Evolutionary conservation across 2,113 vertebrate species (phyloP).

Genomic region (Burhinus bistriatus): DNA sequence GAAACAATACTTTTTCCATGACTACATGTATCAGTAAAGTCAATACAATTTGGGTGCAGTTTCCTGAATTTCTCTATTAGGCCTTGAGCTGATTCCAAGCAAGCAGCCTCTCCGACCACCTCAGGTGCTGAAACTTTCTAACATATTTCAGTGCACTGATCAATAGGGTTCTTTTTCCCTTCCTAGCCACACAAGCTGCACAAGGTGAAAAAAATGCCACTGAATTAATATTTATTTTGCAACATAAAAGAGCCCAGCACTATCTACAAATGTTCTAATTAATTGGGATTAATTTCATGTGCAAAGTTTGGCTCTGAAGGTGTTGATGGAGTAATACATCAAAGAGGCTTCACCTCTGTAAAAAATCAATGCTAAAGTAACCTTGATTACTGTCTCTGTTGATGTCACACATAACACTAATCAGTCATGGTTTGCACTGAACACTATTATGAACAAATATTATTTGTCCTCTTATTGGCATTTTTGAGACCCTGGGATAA

Average conservation of each 20-base stretch:
- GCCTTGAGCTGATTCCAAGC: not conserved
- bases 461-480: constrained; percentile 73
- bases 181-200: constrained; percentile 30
- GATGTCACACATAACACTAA: constrained; percentile 75
- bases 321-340: constrained; percentile 78
- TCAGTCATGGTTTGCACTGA: constrained; percentile 76
- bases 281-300: constrained; percentile 80
- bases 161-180: constrained; percentile 36
- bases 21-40: not conserved
- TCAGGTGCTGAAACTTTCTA: constrained; percentile 24
- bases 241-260: constrained; percentile 61
- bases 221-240: constrained; percentile 77
- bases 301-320: constrained; percentile 72
- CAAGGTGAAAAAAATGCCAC: constrained; percentile 65
- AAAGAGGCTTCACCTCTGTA: constrained; percentile 72
- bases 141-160: constrained; percentile 51
- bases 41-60: not conserved
- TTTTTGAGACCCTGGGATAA: constrained; percentile 64
- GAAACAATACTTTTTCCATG: not conserved
- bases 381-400: constrained; percentile 77
- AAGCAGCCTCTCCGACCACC: not conserved
- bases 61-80: not conserved
- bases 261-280: constrained; percentile 72
- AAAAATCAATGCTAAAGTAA: constrained; percentile 78
- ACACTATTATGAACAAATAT: constrained; percentile 73